Conservation (phyloP, 2,888 invertebrate genomes). For the Gandaritis pyraliata region DNA sequence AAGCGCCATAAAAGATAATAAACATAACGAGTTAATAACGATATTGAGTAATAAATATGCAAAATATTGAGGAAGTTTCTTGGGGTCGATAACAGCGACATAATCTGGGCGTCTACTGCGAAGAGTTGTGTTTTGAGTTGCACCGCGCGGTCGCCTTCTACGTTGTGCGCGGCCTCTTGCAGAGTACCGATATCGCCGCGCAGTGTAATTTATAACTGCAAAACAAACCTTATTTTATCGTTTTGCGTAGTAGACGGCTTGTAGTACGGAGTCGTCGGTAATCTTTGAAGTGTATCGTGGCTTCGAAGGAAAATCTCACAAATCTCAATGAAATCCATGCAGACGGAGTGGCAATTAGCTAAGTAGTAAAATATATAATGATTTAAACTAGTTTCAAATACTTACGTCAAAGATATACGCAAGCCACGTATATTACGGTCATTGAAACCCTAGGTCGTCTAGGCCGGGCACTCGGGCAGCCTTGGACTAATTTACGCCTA, state of each 20-base stretch:
- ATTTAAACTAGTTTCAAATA: too few relatives aligned
- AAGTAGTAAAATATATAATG: too few relatives aligned
- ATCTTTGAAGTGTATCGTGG: conserved; percentile 42
- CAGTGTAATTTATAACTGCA: too few relatives aligned
- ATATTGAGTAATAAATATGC: conserved; percentile 35
- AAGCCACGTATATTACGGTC: conserved; percentile 4
- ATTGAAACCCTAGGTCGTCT: conserved; percentile 5
- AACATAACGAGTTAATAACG: conserved; percentile 28
- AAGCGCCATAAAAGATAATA: conserved; percentile 27
- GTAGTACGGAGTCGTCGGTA: conserved; percentile 39
- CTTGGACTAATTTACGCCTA: conserved; percentile 8
- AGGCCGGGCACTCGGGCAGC: conserved; percentile 1
- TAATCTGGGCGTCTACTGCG: conserved; percentile 23
- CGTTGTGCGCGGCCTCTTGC: too few relatives aligned
- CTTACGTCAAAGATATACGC: not conserved
- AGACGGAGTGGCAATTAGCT: too few relatives aligned
- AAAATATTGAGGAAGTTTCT: conserved; percentile 32
- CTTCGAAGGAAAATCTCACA: conserved; percentile 10
- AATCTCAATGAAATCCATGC: too few relatives aligned
- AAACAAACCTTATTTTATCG: too few relatives aligned
- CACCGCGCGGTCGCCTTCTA: too few relatives aligned
- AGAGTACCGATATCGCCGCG: too few relatives aligned
- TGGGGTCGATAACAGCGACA: conserved; percentile 31
- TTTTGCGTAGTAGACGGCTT: not conserved
- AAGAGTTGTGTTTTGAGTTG: too few relatives aligned